Percentiles rank a stretch among this genome's conserved stretches.
phyloP scores from a whole-genome alignment of 2,888 invertebrate genomes.

The Agrochola lota region DNA sequence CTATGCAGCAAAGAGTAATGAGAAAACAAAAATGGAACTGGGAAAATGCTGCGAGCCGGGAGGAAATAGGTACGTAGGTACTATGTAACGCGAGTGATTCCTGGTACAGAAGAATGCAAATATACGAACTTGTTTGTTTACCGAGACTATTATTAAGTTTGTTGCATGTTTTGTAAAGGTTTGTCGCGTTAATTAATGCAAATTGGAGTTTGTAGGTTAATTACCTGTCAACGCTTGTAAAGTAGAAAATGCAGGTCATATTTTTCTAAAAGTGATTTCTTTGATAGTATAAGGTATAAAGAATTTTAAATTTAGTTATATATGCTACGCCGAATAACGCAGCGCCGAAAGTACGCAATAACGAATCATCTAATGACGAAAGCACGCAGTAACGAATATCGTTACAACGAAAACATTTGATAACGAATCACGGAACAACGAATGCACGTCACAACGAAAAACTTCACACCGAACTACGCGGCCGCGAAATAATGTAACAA shows the following conservation, averaged over 20 bases:
- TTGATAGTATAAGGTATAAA: background rate
- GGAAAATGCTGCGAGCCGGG: constrained; percentile 4
- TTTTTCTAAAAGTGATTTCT: background rate
- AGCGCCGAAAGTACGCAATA: no score
- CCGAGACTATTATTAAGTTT: background rate
- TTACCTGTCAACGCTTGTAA: constrained; percentile 11
- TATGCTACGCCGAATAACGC: no score
- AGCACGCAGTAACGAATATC: no score
- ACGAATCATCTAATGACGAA: no score
- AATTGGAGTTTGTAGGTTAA: constrained; percentile 13
- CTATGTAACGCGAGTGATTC: background rate
- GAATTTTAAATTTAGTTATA: background rate
- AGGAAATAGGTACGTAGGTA: background rate
- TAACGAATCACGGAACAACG: no score
- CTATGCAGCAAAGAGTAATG: constrained; percentile 15
- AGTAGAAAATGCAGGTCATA: background rate
- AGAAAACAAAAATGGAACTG: constrained; percentile 13
- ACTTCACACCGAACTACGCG: no score
- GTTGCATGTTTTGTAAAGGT: constrained; percentile 21
- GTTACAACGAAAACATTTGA: no score
- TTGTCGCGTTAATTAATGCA: constrained; percentile 27
- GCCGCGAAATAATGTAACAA: no score
- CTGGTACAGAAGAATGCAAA: background rate
- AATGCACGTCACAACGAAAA: no score
- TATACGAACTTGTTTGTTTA: background rate